A percentile compares a stretch with the other conserved stretches of the same genome.
Conservation (phyloP, 2,113 vertebrate genomes). For the human (Homo sapiens) region GRCh38 chr2:55410001-55410500, state of each 20-base stretch:
- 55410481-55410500: background rate
- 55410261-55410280: background rate
- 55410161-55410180: background rate
- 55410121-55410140: background rate
- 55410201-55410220: background rate
- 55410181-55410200: background rate
- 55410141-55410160: background rate
- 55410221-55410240: background rate
- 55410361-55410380: constrained; percentile 26
- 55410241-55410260: background rate
- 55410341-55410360: background rate
- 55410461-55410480: constrained; percentile 20
- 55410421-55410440: constrained; percentile 18
- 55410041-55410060: background rate
- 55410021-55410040: too few relatives aligned
- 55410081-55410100: constrained; percentile 30
- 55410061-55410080: background rate
- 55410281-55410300: background rate
- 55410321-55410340: background rate
- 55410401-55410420: background rate
- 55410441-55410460: background rate
- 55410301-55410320: background rate
- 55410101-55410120: background rate
- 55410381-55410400: background rate
- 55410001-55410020: too few relatives aligned